Percentiles rank a stretch among this genome's conserved stretches.
Evolutionary conservation across 2,888 invertebrate species (phyloP).

Genomic region (Eilema depressum): DNA sequence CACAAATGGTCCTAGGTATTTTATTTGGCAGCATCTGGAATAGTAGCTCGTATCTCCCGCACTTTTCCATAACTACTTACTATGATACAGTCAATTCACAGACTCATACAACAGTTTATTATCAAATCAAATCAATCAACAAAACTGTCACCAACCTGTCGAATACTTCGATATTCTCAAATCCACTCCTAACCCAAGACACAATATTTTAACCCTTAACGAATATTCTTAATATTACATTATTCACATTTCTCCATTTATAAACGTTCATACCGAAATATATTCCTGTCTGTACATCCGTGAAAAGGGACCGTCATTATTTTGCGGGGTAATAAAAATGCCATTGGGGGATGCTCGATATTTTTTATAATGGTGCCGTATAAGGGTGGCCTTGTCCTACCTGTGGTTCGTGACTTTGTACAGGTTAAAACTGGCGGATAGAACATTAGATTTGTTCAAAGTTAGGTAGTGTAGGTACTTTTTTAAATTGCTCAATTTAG

Average conservation of each 20-base stretch:
- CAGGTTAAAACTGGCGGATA: constrained; percentile 32
- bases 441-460: constrained; percentile 28
- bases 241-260: constrained; percentile 50
- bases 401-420: constrained; percentile 47
- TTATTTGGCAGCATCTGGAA: too few species aligned
- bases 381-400: constrained; percentile 47
- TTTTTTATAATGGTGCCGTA: constrained; percentile 60
- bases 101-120: not conserved
- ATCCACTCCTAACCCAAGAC: constrained; percentile 9
- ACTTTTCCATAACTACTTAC: too few species aligned
- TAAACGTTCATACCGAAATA: constrained; percentile 52
- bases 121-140: not conserved
- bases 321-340: constrained; percentile 72
- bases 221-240: constrained; percentile 48
- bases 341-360: constrained; percentile 61
- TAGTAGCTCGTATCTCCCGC: too few species aligned
- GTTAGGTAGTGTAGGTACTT: constrained; percentile 15
- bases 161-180: not conserved
- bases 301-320: constrained; percentile 64
- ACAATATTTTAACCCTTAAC: constrained; percentile 43
- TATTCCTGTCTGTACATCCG: constrained; percentile 56
- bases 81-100: not conserved
- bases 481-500: not conserved
- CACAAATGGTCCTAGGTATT: too few species aligned
- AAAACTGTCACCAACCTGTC: not conserved